phyloP scores from a whole-genome alignment of 2,888 invertebrate genomes.

The Epicampocera succincta region DNA sequence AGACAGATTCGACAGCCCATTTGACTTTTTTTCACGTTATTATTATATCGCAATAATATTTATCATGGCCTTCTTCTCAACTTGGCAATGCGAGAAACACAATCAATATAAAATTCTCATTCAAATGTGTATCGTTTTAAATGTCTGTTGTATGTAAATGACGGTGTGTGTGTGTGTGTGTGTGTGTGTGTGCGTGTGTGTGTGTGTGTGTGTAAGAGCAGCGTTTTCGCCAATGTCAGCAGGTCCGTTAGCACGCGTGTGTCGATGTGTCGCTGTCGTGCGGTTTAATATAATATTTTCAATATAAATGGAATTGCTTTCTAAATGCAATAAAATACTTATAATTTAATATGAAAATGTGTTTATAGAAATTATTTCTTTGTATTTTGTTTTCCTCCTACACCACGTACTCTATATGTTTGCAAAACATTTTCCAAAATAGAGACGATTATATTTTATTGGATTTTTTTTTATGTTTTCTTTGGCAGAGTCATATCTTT shows the following conservation, averaged over 20 bases:
- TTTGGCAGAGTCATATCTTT: constrained; percentile 26
- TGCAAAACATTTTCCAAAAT: constrained; percentile 78
- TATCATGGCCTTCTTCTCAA: constrained; percentile 43
- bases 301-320: constrained; percentile 64
- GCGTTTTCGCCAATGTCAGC: constrained; percentile 9
- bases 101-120: constrained; percentile 17
- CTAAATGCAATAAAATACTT: constrained; percentile 67
- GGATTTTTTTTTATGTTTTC: constrained; percentile 55
- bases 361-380: constrained; percentile 74
- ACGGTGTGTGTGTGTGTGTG: too few species aligned
- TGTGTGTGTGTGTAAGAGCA: not conserved
- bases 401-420: constrained; percentile 67
- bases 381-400: not conserved
- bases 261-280: not conserved
- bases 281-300: constrained; percentile 45
- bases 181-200: too few species aligned
- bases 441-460: constrained; percentile 72
- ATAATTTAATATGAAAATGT: constrained; percentile 75
- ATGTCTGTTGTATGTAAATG: constrained; percentile 28
- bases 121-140: constrained; percentile 6
- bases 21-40: constrained; percentile 24
- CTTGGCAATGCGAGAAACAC: constrained; percentile 31
- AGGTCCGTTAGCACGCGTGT: not conserved
- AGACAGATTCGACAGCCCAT: constrained; percentile 1
- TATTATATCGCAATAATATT: constrained; percentile 48